These are phyloP conservation scores for Illadopsis cleaveri DNA, from an alignment of 2,113 vertebrate species.

Conservation along the genomic window DNA sequence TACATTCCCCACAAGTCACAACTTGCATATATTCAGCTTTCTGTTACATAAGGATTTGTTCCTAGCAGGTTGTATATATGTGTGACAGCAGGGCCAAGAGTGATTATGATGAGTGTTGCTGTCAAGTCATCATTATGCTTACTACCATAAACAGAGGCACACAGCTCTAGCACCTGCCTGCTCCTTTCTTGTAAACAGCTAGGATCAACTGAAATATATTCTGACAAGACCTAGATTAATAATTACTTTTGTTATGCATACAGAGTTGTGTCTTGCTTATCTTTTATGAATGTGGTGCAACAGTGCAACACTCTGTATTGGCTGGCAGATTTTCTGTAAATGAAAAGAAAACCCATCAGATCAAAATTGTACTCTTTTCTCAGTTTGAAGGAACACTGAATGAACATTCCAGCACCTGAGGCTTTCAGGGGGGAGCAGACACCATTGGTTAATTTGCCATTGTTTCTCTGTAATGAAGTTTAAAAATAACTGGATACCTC, in stretches of 20 bases:
- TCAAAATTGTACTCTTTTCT: neutral
- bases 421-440: neutral
- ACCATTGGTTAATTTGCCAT: neutral
- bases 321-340: neutral
- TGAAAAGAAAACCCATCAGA: neutral
- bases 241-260: neutral
- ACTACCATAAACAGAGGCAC: neutral
- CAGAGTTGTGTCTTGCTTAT: neutral
- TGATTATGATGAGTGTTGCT: conserved; percentile 5
- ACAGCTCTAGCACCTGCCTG: neutral
- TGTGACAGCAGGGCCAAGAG: neutral
- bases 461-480: neutral
- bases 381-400: neutral
- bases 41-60: neutral
- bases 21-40: neutral
- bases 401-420: neutral
- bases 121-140: neutral
- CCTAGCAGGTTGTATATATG: neutral
- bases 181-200: neutral
- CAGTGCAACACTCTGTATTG: neutral
- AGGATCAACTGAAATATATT: neutral
- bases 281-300: neutral
- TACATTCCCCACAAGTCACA: conserved; percentile 7
- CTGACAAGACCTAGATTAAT: neutral
- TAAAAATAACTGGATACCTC: neutral